Base-by-base conservation (phyloP, 2,797 vertebrate genomes). In the Tachyglossus aculeatus region DNA sequence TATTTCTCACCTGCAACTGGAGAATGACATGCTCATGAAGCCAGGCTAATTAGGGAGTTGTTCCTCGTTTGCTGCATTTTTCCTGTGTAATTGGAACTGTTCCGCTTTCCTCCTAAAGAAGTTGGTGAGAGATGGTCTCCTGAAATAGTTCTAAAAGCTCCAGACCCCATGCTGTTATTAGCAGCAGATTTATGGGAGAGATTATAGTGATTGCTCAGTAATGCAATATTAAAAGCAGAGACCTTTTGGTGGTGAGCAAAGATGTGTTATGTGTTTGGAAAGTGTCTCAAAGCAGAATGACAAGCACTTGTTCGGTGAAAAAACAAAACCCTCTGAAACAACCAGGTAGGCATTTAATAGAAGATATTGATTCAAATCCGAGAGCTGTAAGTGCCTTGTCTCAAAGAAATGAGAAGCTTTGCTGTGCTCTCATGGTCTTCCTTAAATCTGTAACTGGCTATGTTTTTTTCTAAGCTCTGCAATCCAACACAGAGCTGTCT, bases 401-500 rank as follows among this genome's bases (percentile, higher is more conserved):
- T 47, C 86, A 5, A 85, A 84, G 89, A 93, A 80, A 86, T 76
- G 78, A 86, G 88, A 84, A 92, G 89, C 91, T 91, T 89, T 92
- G 88, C 86, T 88, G 80, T 78, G 83, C 84, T 94, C 92, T 90
- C 81, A 77, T 66, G 82, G 91, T 87, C 91, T 91, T 88, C 92
- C 86, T 91, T 92, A 90, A 89, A 88, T 94, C 94, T 93, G 92
- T 93, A 94, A 95, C 91, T 93, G 92, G 91, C 93, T 91, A 77
- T 74, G 89, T 94, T 92, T 92, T 92, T 92, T 91, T 54, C 88
- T 88, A 90, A 93, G 93, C 93, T 94, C 94, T 91, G 94, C 94
- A 94, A 94, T 92, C 92, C 88, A 89, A 85, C 91, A 90, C 93
- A 95, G 93, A 95, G 94, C 94, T 94, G 93, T 88, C 93, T 92